phyloP scores from a whole-genome alignment of 1,140 invertebrate species.

The Mizuhopecten yessoensis region DNA sequence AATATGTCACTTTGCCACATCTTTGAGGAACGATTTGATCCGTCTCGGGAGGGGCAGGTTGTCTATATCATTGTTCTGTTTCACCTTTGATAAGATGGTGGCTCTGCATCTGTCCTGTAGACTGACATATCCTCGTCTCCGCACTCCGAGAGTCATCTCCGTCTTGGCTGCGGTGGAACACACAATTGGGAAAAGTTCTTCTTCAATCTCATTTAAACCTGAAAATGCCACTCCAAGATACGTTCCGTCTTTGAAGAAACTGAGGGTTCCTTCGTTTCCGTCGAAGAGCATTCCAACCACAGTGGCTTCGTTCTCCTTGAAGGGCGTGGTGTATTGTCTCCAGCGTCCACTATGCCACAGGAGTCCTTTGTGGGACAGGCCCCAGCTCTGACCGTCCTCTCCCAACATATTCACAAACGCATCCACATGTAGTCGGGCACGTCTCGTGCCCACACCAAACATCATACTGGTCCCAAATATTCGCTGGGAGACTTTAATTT shows the following conservation, averaged over 20 bases:
- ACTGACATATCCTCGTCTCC: conserved; percentile 87
- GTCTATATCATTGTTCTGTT: conserved; percentile 71
- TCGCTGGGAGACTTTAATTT: conserved; percentile 87
- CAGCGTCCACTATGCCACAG: conserved; percentile 88
- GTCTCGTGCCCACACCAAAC: conserved; percentile 89
- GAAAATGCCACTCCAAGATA: conserved; percentile 87
- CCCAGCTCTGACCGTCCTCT: conserved; percentile 89
- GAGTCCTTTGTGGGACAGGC: conserved; percentile 89
- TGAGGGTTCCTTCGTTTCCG: conserved; percentile 88
- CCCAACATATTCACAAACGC: conserved; percentile 89
- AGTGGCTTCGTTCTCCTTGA: conserved; percentile 88
- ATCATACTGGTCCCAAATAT: conserved; percentile 91
- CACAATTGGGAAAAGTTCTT: conserved; percentile 88
- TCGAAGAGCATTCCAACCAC: conserved; percentile 88
- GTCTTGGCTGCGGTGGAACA: conserved; percentile 91
- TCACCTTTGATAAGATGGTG: conserved; percentile 72
- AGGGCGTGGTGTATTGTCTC: conserved; percentile 87
- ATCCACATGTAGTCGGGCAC: conserved; percentile 87
- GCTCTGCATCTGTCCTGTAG: conserved; percentile 87
- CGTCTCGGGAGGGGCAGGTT: conserved; percentile 79
- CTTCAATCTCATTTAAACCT: conserved; percentile 82
- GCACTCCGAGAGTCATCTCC: conserved; percentile 87
- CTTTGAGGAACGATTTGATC: conserved; percentile 78
- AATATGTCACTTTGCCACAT: conserved; percentile 47
- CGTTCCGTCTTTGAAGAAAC: conserved; percentile 89